These are phyloP conservation scores for Akabosia matsudoensis DNA, from an alignment of 1,140 invertebrate species.

Conservation along the genomic window DNA sequence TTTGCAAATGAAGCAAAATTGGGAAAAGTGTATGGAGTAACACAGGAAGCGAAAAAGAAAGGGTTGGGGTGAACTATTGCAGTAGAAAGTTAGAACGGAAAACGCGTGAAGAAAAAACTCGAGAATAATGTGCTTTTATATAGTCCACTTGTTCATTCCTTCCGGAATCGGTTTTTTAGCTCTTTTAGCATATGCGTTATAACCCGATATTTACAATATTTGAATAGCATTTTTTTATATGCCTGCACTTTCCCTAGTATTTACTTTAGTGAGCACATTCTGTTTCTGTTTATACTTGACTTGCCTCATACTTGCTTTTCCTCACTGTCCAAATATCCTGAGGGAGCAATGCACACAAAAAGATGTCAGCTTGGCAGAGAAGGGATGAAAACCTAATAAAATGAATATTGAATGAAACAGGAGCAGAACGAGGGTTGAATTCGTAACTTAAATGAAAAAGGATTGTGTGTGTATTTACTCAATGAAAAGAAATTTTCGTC, in stretches of 20 bases:
- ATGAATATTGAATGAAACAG: slow-evolving; percentile 22
- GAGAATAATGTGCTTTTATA: background rate
- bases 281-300: background rate
- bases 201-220: background rate
- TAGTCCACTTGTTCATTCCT: background rate
- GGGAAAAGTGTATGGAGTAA: no score
- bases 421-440: slow-evolving; percentile 18
- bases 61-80: background rate
- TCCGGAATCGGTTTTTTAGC: background rate
- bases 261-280: background rate
- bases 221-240: background rate
- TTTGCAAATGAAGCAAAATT: no score
- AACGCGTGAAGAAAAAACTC: background rate
- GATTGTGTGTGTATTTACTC: background rate
- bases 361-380: slow-evolving; percentile 18
- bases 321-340: slow-evolving; percentile 16
- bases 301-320: no score
- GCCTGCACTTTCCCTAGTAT: background rate
- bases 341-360: slow-evolving; percentile 18
- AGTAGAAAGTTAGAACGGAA: background rate
- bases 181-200: slow-evolving; percentile 12
- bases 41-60: slow-evolving; percentile 3
- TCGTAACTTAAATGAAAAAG: background rate
- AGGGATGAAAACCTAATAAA: slow-evolving; percentile 25
- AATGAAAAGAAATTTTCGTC: slow-evolving; percentile 1